Evolutionary conservation across 2,888 invertebrate genomes (phyloP).

Genomic region (Galerucella calmariensis): DNA sequence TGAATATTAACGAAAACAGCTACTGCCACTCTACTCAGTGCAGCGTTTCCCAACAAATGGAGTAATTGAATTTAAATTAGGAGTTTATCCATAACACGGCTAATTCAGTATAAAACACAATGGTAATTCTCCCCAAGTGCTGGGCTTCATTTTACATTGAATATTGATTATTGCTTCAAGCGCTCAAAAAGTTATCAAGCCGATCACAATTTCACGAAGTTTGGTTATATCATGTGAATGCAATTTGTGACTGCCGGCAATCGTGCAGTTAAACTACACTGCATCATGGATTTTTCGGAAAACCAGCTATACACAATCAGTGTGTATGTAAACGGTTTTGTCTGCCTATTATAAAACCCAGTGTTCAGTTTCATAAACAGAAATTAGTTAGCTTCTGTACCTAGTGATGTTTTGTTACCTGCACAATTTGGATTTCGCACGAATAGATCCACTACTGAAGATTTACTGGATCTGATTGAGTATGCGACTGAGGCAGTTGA

Average conservation of each 20-base stretch:
- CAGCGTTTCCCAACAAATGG: too few species aligned
- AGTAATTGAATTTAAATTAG: too few species aligned
- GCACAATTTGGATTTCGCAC: too few species aligned
- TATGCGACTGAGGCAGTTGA: too few species aligned
- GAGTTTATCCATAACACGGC: not conserved
- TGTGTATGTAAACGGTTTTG: not conserved
- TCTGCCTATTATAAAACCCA: too few species aligned
- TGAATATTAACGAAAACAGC: too few species aligned
- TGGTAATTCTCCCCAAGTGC: not conserved
- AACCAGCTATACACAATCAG: not conserved
- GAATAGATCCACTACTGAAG: too few species aligned
- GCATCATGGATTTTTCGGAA: not conserved
- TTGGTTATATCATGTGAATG: constrained; percentile 28
- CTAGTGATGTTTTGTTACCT: too few species aligned
- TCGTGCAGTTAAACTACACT: constrained; percentile 20
- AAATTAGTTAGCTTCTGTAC: too few species aligned
- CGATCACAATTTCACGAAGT: constrained; percentile 29
- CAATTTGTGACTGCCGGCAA: constrained; percentile 25
- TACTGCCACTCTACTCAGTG: too few species aligned
- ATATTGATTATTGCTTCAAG: constrained; percentile 29
- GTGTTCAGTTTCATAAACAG: too few species aligned
- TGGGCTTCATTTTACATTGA: constrained; percentile 9
- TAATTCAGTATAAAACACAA: not conserved
- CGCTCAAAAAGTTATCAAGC: constrained; percentile 29
- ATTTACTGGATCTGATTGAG: too few species aligned